Evolutionary conservation across 2,888 invertebrate species (phyloP).

Genomic region (Camptogramma bilineatum): DNA sequence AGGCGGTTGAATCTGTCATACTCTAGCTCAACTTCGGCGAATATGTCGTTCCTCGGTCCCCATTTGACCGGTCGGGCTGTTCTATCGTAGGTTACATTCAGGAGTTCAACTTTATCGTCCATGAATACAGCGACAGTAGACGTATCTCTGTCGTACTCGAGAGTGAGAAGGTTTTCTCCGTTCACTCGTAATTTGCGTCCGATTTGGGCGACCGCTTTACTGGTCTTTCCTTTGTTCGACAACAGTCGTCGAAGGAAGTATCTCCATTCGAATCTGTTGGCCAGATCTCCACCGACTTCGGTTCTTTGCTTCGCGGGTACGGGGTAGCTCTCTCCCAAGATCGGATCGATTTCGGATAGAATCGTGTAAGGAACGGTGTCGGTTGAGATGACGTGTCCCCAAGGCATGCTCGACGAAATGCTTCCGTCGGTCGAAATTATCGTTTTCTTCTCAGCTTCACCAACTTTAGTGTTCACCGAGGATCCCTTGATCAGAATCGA

Average conservation of each 20-base stretch:
- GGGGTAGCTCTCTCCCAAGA: conserved; percentile 95
- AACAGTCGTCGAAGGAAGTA: conserved; percentile 93
- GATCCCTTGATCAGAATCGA: conserved; percentile 95
- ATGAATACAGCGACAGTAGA: conserved; percentile 94
- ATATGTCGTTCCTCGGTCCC: conserved; percentile 93
- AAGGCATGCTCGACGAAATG: conserved; percentile 92
- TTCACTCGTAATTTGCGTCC: conserved; percentile 95
- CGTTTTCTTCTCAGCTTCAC: conserved; percentile 93
- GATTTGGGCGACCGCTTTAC: conserved; percentile 91
- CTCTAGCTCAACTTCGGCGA: conserved; percentile 95
- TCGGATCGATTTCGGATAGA: conserved; percentile 93
- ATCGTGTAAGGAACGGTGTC: conserved; percentile 96
- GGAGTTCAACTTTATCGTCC: conserved; percentile 93
- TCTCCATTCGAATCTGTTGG: conserved; percentile 98
- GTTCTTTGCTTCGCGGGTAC: conserved; percentile 96
- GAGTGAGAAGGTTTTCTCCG: conserved; percentile 94
- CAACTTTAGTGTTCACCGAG: conserved; percentile 92
- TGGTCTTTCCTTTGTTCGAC: conserved; percentile 86
- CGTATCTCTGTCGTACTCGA: conserved; percentile 96
- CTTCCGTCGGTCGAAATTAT: conserved; percentile 93
- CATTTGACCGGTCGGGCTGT: conserved; percentile 94
- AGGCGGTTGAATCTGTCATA: conserved; percentile 96
- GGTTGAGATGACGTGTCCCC: conserved; percentile 95
- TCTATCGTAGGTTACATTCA: conserved; percentile 94
- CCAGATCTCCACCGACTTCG: conserved; percentile 95